Evolutionary conservation across 2,888 invertebrate species (phyloP), one percentile per base, ranked within the genome.

Genomic region (Eupithecia insigniata): DNA sequence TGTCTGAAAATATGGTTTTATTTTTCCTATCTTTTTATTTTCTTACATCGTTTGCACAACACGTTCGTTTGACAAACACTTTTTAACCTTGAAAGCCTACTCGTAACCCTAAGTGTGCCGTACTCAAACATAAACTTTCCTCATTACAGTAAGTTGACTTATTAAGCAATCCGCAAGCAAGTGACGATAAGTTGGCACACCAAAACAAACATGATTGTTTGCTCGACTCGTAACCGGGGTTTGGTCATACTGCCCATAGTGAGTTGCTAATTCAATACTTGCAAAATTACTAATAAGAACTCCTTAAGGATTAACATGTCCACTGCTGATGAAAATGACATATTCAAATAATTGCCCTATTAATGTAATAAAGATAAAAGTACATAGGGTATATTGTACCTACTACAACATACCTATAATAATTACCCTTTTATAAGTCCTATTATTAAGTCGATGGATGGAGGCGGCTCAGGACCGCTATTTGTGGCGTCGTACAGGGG

Each of bases 141-240:
- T 51, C 22, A 32, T 32, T 30, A 30, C 60, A 32, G 18, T 58
- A 22, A 65, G 36, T 14, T 64, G 64, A 64, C 26, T 36, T 68
- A 66, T 72, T 65, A 69, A 32, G 70, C 70, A 70, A 71, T 64
- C 32, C 12, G 67, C 64, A 12, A 69, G 67, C 64, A 28, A 69
- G 61, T 66, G 70, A 51, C 39, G 67, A 34, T 55, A 62, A 55
- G 58, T 71, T 71, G 22, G 69, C 72, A 61, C 64, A 72, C 70
- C 65, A 70, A 70, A 72, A 68, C 70, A 72, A 74, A 75, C 61
- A 72, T 18, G 30, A 68, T 68, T 75, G 70, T 75, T 72, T 75
- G 67, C 65, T 26, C 14, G 67, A 67, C 36, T 60, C 61, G 67
- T 65, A 74, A 74, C 32, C 34, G n/a, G 18, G 34, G 34, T 30